Base-by-base conservation (phyloP, 2,797 vertebrate genomes). In the Spatula versicolor region DNA sequence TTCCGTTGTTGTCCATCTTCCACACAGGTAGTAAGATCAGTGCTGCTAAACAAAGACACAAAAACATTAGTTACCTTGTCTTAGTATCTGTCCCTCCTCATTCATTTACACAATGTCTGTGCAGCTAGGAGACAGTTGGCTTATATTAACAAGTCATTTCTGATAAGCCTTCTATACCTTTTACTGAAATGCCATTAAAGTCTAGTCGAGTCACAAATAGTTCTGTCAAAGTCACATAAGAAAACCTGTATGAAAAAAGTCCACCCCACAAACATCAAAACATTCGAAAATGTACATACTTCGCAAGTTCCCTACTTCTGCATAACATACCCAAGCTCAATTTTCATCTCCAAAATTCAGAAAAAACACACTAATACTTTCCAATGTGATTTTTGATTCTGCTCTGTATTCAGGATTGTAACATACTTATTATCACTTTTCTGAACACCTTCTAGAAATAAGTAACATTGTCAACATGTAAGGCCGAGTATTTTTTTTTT, bases 61-160 rank as follows among this genome's bases (percentile, higher is more conserved):
- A 54, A 33, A 9, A 55, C 7, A 25, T 26, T 21, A 86, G 69
- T 78, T 86, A 16, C 2, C 14, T 39, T 12, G 8, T 30, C 19
- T 45, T 7, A 2, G 18, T 0, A 69, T 19, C 3, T 41, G 45
- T 52, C n/a, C 48, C 10, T 22, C 11, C 13, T 11, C 11, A 8
- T 14, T 79, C 10, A 39, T 23, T 48, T 35, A 64, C 18, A 41
- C 8, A n/a, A 1, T 1, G 2, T 16, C 67, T 69, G 20, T 25
- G 63, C 62, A 41, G 19, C 11, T 46, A 26, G 7, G 41, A 66
- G 39, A 14, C 19, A 7, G 30, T 30, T 55, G 46, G 5, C 31
- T 78, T 83, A 30, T 20, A 90, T 25, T 50, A 54, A 41, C 13
- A 41, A 85, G 7, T 46, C 1, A 46, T 13, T 91, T 82, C 69